phyloP scores from a whole-genome alignment of 2,888 invertebrate species.

The Carcina quercana region DNA sequence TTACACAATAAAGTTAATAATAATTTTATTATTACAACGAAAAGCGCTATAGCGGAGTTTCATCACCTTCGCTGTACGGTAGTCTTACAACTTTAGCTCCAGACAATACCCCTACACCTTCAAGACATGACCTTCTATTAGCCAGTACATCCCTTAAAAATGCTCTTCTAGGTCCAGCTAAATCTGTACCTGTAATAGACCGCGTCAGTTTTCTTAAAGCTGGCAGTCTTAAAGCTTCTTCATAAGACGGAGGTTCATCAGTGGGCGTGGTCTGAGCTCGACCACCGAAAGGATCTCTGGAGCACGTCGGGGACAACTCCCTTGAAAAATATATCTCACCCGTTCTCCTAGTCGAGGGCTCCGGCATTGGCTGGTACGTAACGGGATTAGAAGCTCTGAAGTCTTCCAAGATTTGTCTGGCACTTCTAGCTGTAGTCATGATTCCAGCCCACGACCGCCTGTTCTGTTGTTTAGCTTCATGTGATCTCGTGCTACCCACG shows the following conservation, averaged over 20 bases:
- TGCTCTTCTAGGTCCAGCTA: constrained; percentile 63
- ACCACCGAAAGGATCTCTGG: constrained; percentile 76
- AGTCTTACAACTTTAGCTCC: constrained; percentile 59
- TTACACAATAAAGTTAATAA: constrained; percentile 56
- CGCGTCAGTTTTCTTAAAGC: constrained; percentile 72
- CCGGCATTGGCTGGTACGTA: constrained; percentile 49
- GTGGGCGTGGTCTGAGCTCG: constrained; percentile 71
- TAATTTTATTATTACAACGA: constrained; percentile 24
- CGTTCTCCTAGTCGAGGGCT: constrained; percentile 37
- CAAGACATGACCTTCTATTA: constrained; percentile 63
- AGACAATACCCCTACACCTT: constrained; percentile 61
- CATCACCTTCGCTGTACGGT: constrained; percentile 54
- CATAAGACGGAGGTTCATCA: constrained; percentile 77
- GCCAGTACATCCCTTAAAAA: constrained; percentile 65
- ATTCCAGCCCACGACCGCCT: constrained; percentile 65
- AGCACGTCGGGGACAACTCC: constrained; percentile 66
- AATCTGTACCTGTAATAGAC: constrained; percentile 75
- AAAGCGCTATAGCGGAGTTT: constrained; percentile 62
- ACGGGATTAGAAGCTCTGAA: constrained; percentile 40
- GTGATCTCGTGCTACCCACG: constrained; percentile 33
- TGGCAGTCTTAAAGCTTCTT: constrained; percentile 77
- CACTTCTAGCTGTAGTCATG: constrained; percentile 50
- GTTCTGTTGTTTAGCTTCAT: constrained; percentile 55
- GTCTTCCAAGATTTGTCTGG: constrained; percentile 61
- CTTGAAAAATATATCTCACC: constrained; percentile 53